Conservation (phyloP, 2,113 vertebrate genomes). For the Lagopus leucura region DNA sequence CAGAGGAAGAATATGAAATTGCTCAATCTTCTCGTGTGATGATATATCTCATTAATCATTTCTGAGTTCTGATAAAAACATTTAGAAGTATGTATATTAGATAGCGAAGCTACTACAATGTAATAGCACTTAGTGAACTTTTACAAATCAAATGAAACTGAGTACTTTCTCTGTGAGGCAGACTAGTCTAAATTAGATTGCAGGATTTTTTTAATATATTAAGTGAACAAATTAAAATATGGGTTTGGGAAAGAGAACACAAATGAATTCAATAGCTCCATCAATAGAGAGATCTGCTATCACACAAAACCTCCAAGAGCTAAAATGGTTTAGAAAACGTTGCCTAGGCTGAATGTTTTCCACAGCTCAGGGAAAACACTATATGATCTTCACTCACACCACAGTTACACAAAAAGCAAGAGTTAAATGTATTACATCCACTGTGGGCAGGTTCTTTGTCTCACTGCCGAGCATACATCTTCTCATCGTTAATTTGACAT, state of each 20-base stretch:
- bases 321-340: not conserved
- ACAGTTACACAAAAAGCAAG: not conserved
- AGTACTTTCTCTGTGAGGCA: not conserved
- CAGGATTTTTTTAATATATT: not conserved
- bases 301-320: not conserved
- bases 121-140: not conserved
- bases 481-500: conserved; percentile 22
- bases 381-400: not conserved
- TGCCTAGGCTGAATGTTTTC: not conserved
- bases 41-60: not conserved
- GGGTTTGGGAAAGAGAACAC: not conserved
- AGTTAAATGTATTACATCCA: not conserved
- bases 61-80: conserved; percentile 6
- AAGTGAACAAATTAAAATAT: not conserved
- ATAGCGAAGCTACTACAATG: not conserved
- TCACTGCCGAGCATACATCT: not conserved
- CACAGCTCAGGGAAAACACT: not conserved
- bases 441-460: not conserved
- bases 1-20: not conserved
- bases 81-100: not conserved
- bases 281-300: not conserved
- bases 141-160: not conserved
- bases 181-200: not conserved
- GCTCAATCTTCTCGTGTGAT: not conserved
- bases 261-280: not conserved